These are phyloP conservation scores for Nomada hirtipes DNA, from an alignment of 2,888 invertebrate genomes.

Conservation along the genomic window DNA sequence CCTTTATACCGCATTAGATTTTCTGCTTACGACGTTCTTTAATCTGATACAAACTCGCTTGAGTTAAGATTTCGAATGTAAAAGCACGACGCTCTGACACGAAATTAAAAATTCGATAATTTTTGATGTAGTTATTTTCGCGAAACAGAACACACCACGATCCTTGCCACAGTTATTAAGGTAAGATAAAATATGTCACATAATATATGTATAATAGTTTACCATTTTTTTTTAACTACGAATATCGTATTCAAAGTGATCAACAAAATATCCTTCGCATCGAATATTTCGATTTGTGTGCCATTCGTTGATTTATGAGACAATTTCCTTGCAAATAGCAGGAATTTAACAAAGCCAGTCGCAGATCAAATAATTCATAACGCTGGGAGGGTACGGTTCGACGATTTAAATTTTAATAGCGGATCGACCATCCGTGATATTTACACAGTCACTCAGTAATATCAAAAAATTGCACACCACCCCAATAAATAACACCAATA, in stretches of 20 bases:
- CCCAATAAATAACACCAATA: slow-evolving; percentile 31
- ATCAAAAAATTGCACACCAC: slow-evolving; percentile 17
- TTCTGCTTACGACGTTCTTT: background rate
- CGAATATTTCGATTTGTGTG: too few species aligned
- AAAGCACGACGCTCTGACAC: too few species aligned
- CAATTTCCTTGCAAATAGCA: slow-evolving; percentile 26
- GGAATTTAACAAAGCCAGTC: slow-evolving; percentile 24
- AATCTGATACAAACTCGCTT: background rate
- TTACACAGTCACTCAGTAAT: slow-evolving; percentile 28
- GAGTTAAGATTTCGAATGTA: too few species aligned
- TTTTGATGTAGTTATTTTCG: too few species aligned
- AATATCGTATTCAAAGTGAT: too few species aligned
- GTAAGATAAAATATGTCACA: too few species aligned
- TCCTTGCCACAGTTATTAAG: too few species aligned
- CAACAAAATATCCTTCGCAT: too few species aligned
- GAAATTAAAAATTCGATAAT: too few species aligned
- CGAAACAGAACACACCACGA: too few species aligned
- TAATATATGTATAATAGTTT: too few species aligned
- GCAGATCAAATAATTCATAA: slow-evolving; percentile 18
- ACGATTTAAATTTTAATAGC: slow-evolving; percentile 43
- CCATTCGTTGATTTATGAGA: background rate
- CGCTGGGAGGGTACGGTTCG: slow-evolving; percentile 1
- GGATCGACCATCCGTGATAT: slow-evolving; percentile 32
- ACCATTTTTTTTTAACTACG: too few species aligned
- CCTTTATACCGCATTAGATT: slow-evolving; percentile 2